A percentile compares a stretch with the other conserved stretches of the same genome.
Conservation (phyloP, 2,113 vertebrate species). For the Petrocephalus zakoni region DNA sequence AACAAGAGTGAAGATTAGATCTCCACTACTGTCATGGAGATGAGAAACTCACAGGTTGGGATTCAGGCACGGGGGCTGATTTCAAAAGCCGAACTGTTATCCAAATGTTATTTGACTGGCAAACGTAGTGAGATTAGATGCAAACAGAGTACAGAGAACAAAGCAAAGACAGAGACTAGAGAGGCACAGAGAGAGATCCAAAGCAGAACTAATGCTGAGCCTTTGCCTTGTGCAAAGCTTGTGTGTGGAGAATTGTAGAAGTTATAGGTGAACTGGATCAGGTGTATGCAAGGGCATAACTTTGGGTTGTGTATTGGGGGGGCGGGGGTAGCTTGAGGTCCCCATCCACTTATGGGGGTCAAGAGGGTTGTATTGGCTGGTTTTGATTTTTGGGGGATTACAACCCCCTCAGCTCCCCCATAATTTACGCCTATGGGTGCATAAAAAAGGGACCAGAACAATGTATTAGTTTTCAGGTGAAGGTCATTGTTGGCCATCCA, state of each 20-base stretch:
- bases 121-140: neutral
- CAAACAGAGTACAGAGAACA: neutral
- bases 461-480: neutral
- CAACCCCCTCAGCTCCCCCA: too few relatives aligned
- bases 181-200: neutral
- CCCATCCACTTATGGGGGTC: too few relatives aligned
- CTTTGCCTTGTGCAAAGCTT: neutral
- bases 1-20: neutral
- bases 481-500: too few relatives aligned
- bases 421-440: neutral
- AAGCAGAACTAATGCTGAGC: neutral
- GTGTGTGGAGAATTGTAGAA: neutral
- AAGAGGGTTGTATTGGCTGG: too few relatives aligned
- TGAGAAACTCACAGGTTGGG: neutral
- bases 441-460: neutral
- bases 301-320: too few relatives aligned
- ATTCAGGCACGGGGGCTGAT: neutral
- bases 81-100: neutral
- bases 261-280: neutral
- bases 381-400: too few relatives aligned
- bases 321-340: too few relatives aligned
- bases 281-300: too few relatives aligned
- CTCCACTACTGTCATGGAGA: neutral
- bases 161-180: neutral
- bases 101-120: neutral